A percentile compares a stretch with the other conserved stretches of the same genome.
Evolutionary conservation across 2,797 vertebrate species (phyloP).

Genomic region (Coilia nasus): DNA sequence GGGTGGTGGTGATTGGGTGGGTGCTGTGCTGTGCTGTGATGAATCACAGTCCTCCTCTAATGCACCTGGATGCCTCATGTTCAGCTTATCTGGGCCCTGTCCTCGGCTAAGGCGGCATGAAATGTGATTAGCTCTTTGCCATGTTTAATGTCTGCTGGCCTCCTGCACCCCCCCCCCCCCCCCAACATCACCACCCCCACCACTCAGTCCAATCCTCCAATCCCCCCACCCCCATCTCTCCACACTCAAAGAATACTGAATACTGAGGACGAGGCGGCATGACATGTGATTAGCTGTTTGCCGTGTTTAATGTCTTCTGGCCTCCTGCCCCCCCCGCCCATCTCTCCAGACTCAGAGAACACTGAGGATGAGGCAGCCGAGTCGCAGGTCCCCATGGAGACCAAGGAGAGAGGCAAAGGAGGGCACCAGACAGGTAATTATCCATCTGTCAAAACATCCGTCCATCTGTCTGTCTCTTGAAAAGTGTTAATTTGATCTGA

Average conservation of each 20-base stretch:
- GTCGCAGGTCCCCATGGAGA: slow-evolving; percentile 87
- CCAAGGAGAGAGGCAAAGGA: slow-evolving; percentile 69
- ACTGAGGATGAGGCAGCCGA: slow-evolving; percentile 95
- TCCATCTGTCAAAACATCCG: background rate
- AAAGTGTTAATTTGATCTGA: background rate
- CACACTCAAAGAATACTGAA: slow-evolving; percentile 92
- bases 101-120: background rate
- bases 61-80: slow-evolving; percentile 1
- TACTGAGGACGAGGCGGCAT: slow-evolving; percentile 93
- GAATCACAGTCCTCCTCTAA: background rate
- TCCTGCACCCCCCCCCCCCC: background rate
- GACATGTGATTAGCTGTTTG: no score
- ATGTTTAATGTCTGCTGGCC: background rate
- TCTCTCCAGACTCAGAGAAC: slow-evolving; percentile 88
- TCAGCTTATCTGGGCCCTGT: background rate
- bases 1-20: no score
- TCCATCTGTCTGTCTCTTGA: background rate
- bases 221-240: no score
- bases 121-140: background rate
- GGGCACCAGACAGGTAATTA: slow-evolving; percentile 82
- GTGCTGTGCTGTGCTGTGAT: no score
- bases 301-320: no score
- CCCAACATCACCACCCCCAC: no score
- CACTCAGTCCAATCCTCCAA: no score
- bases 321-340: background rate